Percentiles rank a stretch among this genome's conserved stretches.
Evolutionary conservation across 2,888 invertebrate species (phyloP).

Genomic region (Tridacna gigas): DNA sequence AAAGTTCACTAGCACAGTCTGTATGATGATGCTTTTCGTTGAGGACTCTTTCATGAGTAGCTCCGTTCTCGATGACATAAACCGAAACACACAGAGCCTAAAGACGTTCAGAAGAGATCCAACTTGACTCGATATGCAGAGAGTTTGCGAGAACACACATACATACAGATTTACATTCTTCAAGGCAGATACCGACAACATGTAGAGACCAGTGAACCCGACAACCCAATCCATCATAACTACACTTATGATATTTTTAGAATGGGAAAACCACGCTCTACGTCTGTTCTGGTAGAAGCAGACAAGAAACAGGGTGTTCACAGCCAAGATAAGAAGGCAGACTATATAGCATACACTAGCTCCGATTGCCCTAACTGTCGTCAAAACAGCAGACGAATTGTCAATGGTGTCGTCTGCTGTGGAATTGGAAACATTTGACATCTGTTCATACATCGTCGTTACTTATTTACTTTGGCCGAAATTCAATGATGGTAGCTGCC

Average conservation of each 20-base stretch:
- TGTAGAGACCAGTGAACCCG: conserved; percentile 24
- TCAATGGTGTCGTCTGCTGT: background rate
- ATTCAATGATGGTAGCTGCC: no score
- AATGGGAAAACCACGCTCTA: conserved; percentile 29
- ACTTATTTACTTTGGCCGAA: background rate
- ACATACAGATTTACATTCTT: conserved; percentile 3
- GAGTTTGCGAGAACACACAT: conserved; percentile 22
- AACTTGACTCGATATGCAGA: conserved; percentile 32
- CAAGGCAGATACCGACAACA: conserved; percentile 8
- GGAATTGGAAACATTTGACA: background rate
- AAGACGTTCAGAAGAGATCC: conserved; percentile 31
- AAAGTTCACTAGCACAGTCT: conserved; percentile 20
- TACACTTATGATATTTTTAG: conserved; percentile 36
- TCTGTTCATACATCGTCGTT: background rate
- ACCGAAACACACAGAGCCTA: conserved; percentile 22
- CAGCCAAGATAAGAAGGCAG: conserved; percentile 14
- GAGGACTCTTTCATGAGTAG: background rate
- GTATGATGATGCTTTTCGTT: conserved; percentile 5
- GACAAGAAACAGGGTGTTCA: conserved; percentile 29
- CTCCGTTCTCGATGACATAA: background rate
- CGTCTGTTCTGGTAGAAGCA: conserved; percentile 40
- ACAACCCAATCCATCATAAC: conserved; percentile 35
- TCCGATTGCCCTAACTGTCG: conserved; percentile 10
- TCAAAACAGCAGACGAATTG: background rate
- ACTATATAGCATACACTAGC: conserved; percentile 13